Base-by-base conservation (phyloP, 2,797 vertebrate species). In the Staurois parvus region DNA sequence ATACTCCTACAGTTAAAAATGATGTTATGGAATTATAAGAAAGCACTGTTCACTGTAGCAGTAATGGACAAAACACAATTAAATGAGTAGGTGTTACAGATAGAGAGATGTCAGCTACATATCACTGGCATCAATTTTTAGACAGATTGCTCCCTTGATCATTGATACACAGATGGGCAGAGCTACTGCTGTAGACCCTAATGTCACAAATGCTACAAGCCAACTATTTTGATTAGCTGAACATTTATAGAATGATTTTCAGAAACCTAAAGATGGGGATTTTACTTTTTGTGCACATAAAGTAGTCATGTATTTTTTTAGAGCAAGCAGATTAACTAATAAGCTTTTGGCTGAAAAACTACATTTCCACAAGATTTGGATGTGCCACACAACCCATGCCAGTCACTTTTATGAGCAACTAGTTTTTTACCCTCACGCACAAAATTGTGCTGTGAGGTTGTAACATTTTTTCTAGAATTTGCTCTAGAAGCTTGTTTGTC, bases 111-210 rank as follows among this genome's bases (percentile, higher is more conserved):
- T 81, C 79, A 73, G 68, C 69, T 40, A 62, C 37, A 59, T 34
- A 72, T 59, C 69, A 81, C 52, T 81, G 79, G 69, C 69, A 81
- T 37, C 59, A 34, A 3, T 26, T 70, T 59, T 13, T 72, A 81
- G n/a, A 81, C 79, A 81, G 79, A 81, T 81, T 81, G 79, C 79
- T 81, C 48, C 69, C 72, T 81, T 81, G 79, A 72, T 81, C 45
- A 72, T 56, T 66, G 15, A 73, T 64, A 42, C 79, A 59, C 79
- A 81, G 79, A 72, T 81, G 69, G 79, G 79, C 69, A 81, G n/a
- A 81, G 59, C 48, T 19, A 72, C n/a, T 62, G 52, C 34, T 73
- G 21, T 21, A 81, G 48, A 81, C 79, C 52, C 17, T 81, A 73
- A 73, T 81, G 69, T 62, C 69, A 81, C 52, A 24, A 72, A 62